A percentile compares a stretch with the other conserved stretches of the same genome.
phyloP scores from a whole-genome alignment of 2,888 invertebrate species.

The Cheilosia soror region DNA sequence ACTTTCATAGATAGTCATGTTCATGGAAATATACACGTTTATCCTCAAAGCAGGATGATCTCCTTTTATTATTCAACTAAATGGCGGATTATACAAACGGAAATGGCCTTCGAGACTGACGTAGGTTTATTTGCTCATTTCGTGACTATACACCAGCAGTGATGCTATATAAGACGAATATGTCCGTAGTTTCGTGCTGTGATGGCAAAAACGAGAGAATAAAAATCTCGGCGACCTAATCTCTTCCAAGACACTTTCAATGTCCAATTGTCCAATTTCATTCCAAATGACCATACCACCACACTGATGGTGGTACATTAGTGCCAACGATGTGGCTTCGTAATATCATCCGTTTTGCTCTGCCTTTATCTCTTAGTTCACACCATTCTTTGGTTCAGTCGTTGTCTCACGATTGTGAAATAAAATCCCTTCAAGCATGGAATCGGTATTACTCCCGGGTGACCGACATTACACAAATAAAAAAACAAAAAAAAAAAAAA shows the following conservation, averaged over 20 bases:
- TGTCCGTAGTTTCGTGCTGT: constrained; percentile 18
- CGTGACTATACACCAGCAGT: constrained; percentile 4
- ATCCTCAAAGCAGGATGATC: constrained; percentile 10
- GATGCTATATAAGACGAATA: background rate
- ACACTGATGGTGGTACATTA: constrained; percentile 39
- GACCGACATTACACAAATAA: background rate
- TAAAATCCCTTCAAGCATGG: constrained; percentile 20
- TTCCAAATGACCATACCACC: constrained; percentile 35
- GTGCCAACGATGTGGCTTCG: constrained; percentile 38
- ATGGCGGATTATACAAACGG: constrained; percentile 38
- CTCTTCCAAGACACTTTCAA: constrained; percentile 23
- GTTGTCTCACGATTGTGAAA: constrained; percentile 7
- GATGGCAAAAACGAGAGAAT: constrained; percentile 30
- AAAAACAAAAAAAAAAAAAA: no score
- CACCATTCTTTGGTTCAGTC: constrained; percentile 28
- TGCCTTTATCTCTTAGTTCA: constrained; percentile 41
- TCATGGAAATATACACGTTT: constrained; percentile 7
- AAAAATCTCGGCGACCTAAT: constrained; percentile 14
- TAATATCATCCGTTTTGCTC: constrained; percentile 37
- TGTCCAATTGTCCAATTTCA: constrained; percentile 48
- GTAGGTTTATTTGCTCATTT: constrained; percentile 22
- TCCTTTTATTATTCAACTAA: constrained; percentile 53
- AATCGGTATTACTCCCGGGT: constrained; percentile 24
- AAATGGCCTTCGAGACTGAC: constrained; percentile 37
- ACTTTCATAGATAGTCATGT: background rate